These are phyloP conservation scores for Prolemur simus DNA, from an alignment of 2,113 vertebrate genomes.

Conservation along the genomic window DNA sequence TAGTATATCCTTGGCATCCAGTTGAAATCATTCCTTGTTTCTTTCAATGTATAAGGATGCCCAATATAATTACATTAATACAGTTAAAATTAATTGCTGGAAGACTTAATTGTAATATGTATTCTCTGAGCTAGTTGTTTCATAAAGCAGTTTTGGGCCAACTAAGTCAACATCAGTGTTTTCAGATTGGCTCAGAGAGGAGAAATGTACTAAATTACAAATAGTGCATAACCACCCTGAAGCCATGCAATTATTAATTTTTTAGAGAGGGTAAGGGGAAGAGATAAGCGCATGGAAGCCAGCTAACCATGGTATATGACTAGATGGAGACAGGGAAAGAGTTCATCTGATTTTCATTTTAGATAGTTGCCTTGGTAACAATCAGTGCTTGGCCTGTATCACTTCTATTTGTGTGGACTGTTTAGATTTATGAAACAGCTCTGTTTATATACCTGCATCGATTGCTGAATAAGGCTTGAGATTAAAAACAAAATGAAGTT, in stretches of 20 bases:
- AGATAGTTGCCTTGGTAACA: slow-evolving; percentile 31
- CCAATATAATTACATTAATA: rapidly evolving
- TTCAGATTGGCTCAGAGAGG: not conserved
- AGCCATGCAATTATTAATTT: not conserved
- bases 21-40: not conserved
- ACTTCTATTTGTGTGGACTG: not conserved
- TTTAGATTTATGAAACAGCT: not conserved
- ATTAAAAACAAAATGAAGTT: not conserved
- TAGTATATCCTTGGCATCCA: not conserved
- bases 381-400: not conserved
- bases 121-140: not conserved
- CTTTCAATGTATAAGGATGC: not conserved
- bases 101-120: not conserved
- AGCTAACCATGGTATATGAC: not conserved
- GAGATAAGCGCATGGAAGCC: not conserved
- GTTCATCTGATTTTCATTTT: slow-evolving; percentile 26
- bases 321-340: not conserved
- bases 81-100: not conserved
- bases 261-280: not conserved
- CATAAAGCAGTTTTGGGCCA: not conserved
- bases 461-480: not conserved
- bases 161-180: not conserved
- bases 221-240: not conserved
- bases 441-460: not conserved
- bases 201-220: not conserved